Percentiles rank a stretch among this genome's conserved stretches.
phyloP scores from a whole-genome alignment of 2,888 invertebrate species.

The Drosophila stalkeri region DNA sequence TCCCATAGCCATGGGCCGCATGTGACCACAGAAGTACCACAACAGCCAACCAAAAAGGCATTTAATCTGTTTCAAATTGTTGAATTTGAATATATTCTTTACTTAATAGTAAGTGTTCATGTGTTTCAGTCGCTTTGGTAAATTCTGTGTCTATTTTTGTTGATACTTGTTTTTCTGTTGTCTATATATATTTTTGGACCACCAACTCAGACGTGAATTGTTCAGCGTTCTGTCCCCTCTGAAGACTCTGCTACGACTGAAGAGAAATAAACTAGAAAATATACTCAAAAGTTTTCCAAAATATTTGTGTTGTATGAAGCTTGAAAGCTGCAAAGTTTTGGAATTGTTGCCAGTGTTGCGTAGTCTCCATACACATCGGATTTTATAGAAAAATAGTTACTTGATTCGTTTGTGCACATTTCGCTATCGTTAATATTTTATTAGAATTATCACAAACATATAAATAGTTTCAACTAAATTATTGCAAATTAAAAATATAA shows the following conservation, averaged over 20 bases:
- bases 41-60: conserved; percentile 48
- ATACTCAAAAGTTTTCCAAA: conserved; percentile 69
- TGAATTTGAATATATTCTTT: background rate
- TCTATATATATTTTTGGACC: conserved; percentile 54
- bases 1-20: conserved; percentile 46
- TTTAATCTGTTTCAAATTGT: conserved; percentile 24
- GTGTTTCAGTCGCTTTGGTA: conserved; percentile 8
- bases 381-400: background rate
- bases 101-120: background rate
- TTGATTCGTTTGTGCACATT: conserved; percentile 25
- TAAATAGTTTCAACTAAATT: conserved; percentile 62
- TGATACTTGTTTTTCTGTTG: conserved; percentile 18
- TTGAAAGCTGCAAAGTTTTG: conserved; percentile 53
- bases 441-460: conserved; percentile 74
- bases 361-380: conserved; percentile 1
- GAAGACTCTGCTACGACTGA: conserved; percentile 57
- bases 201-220: conserved; percentile 27
- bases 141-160: conserved; percentile 39
- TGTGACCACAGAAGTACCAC: conserved; percentile 42
- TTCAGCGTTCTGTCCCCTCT: conserved; percentile 29
- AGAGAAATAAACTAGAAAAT: conserved; percentile 27
- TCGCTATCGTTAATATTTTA: conserved; percentile 52
- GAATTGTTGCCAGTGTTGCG: conserved; percentile 46
- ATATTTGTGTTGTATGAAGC: conserved; percentile 34
- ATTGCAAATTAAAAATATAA: conserved; percentile 62